A percentile compares a stretch with the other conserved stretches of the same genome.
phyloP scores from a whole-genome alignment of 2,797 vertebrate species.

The Falco biarmicus region DNA sequence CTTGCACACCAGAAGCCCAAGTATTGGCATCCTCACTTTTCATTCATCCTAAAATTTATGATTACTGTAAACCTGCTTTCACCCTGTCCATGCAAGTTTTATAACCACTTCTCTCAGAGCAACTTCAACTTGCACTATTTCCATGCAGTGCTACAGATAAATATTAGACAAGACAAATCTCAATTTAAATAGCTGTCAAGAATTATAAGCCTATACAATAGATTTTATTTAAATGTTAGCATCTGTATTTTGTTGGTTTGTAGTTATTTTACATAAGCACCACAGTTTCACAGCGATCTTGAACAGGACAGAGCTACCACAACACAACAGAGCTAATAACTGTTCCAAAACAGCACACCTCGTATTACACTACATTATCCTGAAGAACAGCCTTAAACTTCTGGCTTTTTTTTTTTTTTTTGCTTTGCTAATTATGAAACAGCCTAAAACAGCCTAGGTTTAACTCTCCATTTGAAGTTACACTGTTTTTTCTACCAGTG shows the following conservation, averaged over 20 bases:
- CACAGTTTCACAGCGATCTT: background rate
- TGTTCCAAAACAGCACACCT: background rate
- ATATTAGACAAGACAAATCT: background rate
- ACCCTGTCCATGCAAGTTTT: background rate
- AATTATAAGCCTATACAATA: background rate
- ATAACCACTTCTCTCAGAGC: background rate
- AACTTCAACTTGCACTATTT: background rate
- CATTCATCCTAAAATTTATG: background rate
- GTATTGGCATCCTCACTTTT: background rate
- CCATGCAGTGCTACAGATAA: background rate
- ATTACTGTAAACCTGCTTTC: background rate
- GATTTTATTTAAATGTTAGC: background rate
- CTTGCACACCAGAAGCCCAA: background rate
- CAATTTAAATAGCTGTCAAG: background rate
- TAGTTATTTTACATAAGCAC: background rate
- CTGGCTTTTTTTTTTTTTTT: too few relatives aligned
- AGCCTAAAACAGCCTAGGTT: background rate
- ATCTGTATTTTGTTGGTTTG: background rate
- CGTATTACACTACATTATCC: fast-evolving
- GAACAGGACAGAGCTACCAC: background rate
- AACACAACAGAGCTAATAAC: background rate
- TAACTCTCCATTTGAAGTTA: background rate
- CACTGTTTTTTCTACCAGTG: background rate
- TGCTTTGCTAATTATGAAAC: background rate
- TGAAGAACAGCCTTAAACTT: background rate